Evolutionary conservation across 2,113 vertebrate genomes (phyloP).

Genomic region (Otis tarda): DNA sequence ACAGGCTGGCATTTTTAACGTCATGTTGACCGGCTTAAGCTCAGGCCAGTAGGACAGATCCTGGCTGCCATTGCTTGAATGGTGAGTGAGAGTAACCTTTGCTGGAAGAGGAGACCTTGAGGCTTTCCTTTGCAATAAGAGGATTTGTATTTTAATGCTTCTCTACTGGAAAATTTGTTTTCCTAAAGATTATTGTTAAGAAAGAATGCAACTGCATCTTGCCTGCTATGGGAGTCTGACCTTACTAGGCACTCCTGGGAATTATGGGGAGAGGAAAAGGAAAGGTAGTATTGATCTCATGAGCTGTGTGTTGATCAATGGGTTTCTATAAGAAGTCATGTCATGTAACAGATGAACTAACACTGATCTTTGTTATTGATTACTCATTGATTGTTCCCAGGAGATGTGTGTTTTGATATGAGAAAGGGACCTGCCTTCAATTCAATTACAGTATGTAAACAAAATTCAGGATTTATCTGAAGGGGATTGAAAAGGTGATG

Average conservation of each 20-base stretch:
- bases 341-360: neutral
- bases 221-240: neutral
- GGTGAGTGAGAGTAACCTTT: neutral
- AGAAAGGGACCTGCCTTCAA: neutral
- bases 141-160: neutral
- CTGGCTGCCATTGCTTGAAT: neutral
- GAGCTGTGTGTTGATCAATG: neutral
- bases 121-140: neutral
- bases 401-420: neutral
- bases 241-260: neutral
- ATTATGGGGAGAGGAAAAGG: neutral
- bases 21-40: neutral
- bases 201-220: neutral
- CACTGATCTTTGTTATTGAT: neutral
- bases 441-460: slow-evolving; percentile 9
- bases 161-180: neutral
- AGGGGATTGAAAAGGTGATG: neutral
- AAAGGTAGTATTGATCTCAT: neutral
- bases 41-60: neutral
- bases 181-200: neutral
- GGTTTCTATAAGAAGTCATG: neutral
- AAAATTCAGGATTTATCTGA: slow-evolving; percentile 8
- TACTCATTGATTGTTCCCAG: neutral
- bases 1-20: neutral
- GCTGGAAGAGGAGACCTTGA: neutral